Conservation (phyloP, 1,140 invertebrate genomes). For the Tribolium castaneum region DNA sequence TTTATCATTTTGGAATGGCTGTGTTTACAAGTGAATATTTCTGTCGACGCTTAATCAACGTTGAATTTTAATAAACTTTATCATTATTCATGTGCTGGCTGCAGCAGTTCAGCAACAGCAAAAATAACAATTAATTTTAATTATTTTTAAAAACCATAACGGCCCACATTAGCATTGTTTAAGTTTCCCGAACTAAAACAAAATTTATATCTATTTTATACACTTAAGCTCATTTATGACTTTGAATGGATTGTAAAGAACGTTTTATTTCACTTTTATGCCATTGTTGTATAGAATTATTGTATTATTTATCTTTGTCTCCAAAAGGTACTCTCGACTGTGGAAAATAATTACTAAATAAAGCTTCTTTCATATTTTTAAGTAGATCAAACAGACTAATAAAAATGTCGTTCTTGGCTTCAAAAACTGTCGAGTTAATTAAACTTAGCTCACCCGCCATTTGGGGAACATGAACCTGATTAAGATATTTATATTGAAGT, state of each 20-base stretch:
- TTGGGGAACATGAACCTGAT: neutral
- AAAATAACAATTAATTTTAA: neutral
- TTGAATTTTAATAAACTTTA: constrained; percentile 13
- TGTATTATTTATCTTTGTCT: too few species aligned
- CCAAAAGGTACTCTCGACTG: too few species aligned
- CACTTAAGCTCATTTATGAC: neutral
- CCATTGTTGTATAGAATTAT: neutral
- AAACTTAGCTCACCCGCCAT: neutral
- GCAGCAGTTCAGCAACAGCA: neutral
- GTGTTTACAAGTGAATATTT: constrained; percentile 7
- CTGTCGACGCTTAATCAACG: neutral
- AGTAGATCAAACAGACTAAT: too few species aligned
- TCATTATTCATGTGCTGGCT: neutral
- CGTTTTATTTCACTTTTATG: neutral
- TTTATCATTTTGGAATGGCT: neutral
- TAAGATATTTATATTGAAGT: neutral
- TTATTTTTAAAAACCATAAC: too few species aligned
- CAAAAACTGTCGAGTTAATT: neutral
- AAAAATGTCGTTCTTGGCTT: neutral
- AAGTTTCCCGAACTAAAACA: neutral
- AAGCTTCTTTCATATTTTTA: too few species aligned
- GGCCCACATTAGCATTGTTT: neutral
- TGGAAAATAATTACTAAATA: too few species aligned
- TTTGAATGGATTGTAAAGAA: neutral
- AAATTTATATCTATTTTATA: neutral